These are phyloP conservation scores for Orthosia gracilis DNA, from an alignment of 2,888 invertebrate species.

Conservation along the genomic window DNA sequence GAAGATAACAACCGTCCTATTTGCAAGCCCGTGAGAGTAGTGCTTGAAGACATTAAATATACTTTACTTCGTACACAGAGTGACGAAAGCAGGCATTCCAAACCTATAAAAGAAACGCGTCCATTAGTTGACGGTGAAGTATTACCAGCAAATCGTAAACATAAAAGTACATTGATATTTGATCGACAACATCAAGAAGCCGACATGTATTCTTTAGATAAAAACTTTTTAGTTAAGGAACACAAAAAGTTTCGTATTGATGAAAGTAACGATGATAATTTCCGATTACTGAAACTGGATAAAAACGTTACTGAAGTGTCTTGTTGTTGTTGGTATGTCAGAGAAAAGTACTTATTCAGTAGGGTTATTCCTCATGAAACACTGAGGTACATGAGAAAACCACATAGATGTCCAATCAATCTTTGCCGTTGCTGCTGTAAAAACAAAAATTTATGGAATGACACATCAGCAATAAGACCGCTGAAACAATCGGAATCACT, in stretches of 20 bases:
- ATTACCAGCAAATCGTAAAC: background rate
- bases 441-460: background rate
- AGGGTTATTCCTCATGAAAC: background rate
- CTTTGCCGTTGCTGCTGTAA: slow-evolving; percentile 70
- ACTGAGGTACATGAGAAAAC: slow-evolving; percentile 54
- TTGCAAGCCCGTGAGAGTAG: slow-evolving; percentile 51
- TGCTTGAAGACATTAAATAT: slow-evolving; percentile 37
- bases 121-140: background rate
- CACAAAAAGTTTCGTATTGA: slow-evolving; percentile 36
- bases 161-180: slow-evolving; percentile 20
- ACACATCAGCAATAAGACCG: background rate
- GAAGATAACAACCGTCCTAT: background rate
- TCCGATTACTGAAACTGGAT: background rate
- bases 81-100: background rate
- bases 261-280: background rate
- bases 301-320: background rate
- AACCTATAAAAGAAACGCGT: background rate
- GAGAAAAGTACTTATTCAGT: slow-evolving; percentile 49
- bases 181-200: slow-evolving; percentile 36
- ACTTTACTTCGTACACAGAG: background rate
- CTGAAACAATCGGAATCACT: background rate
- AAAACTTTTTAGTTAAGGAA: slow-evolving; percentile 19
- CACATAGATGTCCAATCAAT: slow-evolving; percentile 59
- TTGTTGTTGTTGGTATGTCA: slow-evolving; percentile 73
- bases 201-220: slow-evolving; percentile 44